These are phyloP conservation scores for Petrolisthes manimaculis DNA, from an alignment of 2,888 invertebrate genomes.

Conservation along the genomic window DNA sequence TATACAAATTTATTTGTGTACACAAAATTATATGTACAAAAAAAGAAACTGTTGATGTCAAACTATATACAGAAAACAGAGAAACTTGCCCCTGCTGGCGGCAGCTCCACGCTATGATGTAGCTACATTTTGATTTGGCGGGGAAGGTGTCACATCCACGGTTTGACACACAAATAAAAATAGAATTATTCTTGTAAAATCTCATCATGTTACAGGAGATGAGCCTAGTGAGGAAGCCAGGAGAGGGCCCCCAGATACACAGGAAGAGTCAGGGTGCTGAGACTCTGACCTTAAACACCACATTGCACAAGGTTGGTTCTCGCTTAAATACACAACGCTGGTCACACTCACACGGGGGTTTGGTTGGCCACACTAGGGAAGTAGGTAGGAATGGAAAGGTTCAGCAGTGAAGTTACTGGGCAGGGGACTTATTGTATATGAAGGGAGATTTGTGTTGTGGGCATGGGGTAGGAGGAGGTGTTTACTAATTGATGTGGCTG, in stretches of 20 bases:
- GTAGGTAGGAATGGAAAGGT: not conserved
- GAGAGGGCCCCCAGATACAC: not conserved
- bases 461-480: not conserved
- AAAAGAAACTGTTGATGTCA: constrained; percentile 27
- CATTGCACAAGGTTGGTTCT: not conserved
- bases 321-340: not conserved
- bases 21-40: constrained; percentile 60
- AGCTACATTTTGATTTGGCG: constrained; percentile 58
- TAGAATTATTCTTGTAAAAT: not conserved
- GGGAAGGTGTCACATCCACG: constrained; percentile 29
- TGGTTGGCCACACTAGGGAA: not conserved
- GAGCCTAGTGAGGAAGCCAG: constrained; percentile 21
- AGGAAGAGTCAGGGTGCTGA: not conserved
- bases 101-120: constrained; percentile 26
- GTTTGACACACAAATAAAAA: constrained; percentile 27
- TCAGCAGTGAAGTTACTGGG: not conserved
- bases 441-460: not conserved
- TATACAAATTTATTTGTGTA: constrained; percentile 60
- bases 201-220: constrained; percentile 37
- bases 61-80: constrained; percentile 41
- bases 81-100: constrained; percentile 7
- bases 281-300: not conserved
- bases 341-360: not conserved
- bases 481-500: not conserved
- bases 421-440: not conserved